Percentiles rank a stretch among this genome's conserved stretches.
These are phyloP conservation scores for Notodromas monacha DNA, from an alignment of 2,888 invertebrate species.

Conservation along the genomic window DNA sequence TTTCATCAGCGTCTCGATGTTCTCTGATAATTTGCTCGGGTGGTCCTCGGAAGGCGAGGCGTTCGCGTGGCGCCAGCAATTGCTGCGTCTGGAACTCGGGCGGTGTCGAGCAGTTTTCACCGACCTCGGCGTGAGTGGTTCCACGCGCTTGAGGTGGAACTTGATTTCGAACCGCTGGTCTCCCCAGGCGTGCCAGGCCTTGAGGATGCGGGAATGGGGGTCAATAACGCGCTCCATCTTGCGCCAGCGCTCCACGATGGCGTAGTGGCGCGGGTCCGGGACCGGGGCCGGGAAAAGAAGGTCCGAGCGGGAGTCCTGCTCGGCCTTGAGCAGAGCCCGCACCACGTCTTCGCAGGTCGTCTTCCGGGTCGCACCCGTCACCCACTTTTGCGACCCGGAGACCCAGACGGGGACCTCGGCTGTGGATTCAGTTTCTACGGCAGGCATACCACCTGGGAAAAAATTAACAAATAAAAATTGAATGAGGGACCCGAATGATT, in stretches of 20 bases:
- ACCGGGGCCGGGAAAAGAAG: slow-evolving; percentile 8
- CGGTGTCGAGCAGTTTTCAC: slow-evolving; percentile 9
- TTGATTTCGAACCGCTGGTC: slow-evolving; percentile 27
- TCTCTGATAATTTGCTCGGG: no score
- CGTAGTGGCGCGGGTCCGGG: slow-evolving; percentile 21
- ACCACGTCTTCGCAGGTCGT: slow-evolving; percentile 49
- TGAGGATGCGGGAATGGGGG: slow-evolving; percentile 28
- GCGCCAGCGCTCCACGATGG: slow-evolving; percentile 40
- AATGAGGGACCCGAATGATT: no score
- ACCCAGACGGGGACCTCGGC: slow-evolving; percentile 38
- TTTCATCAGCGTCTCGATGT: no score
- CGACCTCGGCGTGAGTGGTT: slow-evolving; percentile 10
- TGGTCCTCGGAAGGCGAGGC: no score
- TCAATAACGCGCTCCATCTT: slow-evolving; percentile 22
- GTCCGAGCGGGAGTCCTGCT: slow-evolving; percentile 16
- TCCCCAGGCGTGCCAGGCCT: slow-evolving; percentile 49
- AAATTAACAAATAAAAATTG: no score
- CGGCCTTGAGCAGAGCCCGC: slow-evolving; percentile 26
- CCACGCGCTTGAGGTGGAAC: slow-evolving; percentile 13
- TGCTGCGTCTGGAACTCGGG: slow-evolving; percentile 2
- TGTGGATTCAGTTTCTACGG: no score
- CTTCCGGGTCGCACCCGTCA: slow-evolving; percentile 35
- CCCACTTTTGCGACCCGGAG: slow-evolving; percentile 40
- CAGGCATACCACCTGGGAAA: no score
- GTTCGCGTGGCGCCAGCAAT: slow-evolving; percentile 5